These are phyloP conservation scores for Drosophila kohkoa DNA, from an alignment of 1,140 invertebrate genomes.

Conservation along the genomic window DNA sequence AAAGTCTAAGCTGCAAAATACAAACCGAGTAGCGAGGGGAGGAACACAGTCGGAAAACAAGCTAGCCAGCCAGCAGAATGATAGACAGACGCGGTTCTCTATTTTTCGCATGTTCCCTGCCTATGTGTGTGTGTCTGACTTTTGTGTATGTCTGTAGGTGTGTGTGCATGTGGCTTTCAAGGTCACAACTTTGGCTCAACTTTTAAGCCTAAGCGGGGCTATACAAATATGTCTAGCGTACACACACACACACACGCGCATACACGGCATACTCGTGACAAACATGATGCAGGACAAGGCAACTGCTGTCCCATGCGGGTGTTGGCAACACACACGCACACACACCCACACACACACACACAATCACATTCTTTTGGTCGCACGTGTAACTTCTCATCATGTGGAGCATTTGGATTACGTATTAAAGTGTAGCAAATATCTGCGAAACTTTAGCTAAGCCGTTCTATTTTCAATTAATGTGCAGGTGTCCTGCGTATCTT, in stretches of 20 bases:
- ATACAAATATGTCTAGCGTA: slow-evolving; percentile 52
- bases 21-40: slow-evolving; percentile 9
- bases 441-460: slow-evolving; percentile 1
- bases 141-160: not conserved
- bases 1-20: slow-evolving; percentile 54
- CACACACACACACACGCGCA: slow-evolving; percentile 19
- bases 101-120: not conserved
- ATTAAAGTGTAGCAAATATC: not conserved
- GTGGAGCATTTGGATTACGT: slow-evolving; percentile 7
- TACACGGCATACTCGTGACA: slow-evolving; percentile 21
- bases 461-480: not conserved
- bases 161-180: slow-evolving; percentile 51
- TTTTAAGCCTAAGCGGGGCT: slow-evolving; percentile 58
- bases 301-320: slow-evolving; percentile 29
- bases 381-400: not conserved
- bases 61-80: slow-evolving; percentile 16
- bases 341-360: not conserved
- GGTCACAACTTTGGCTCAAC: slow-evolving; percentile 67
- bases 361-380: not conserved
- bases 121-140: not conserved
- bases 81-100: slow-evolving; percentile 27
- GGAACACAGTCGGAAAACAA: slow-evolving; percentile 10
- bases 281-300: slow-evolving; percentile 24
- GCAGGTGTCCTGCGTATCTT: too few relatives aligned
- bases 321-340: not conserved